phyloP scores from a whole-genome alignment of 2,113 vertebrate genomes.

The Protomyctophum bolini region DNA sequence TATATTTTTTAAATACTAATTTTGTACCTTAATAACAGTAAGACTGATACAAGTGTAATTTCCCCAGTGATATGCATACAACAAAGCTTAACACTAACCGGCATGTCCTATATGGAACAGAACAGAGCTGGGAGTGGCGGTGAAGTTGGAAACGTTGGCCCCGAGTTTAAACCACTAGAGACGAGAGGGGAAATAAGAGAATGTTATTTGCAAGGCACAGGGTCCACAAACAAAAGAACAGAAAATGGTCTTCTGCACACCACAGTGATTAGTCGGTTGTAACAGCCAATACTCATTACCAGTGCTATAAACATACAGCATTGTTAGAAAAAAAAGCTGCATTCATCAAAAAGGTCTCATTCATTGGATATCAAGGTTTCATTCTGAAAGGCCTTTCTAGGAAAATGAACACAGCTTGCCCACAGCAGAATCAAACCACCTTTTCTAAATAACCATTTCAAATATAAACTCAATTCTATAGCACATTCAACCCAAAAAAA shows the following conservation, averaged over 20 bases:
- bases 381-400: constrained; percentile 45
- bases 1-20: too few relatives aligned
- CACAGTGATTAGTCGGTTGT: background rate
- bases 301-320: constrained; percentile 40
- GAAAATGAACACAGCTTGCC: background rate
- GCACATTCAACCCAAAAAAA: background rate
- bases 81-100: constrained; percentile 78
- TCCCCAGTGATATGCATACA: constrained; percentile 6
- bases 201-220: constrained; percentile 36
- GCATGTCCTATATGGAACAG: constrained; percentile 96
- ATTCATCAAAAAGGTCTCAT: constrained; percentile 29
- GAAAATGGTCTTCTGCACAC: constrained; percentile 51
- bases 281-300: constrained; percentile 47
- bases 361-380: constrained; percentile 16
- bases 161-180: constrained; percentile 96
- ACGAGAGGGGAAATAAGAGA: constrained; percentile 47
- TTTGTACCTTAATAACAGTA: constrained; percentile 6
- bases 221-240: constrained; percentile 51
- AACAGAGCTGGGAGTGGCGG: constrained; percentile 93
- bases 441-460: background rate
- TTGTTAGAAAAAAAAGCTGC: constrained; percentile 42
- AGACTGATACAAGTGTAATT: constrained; percentile 3
- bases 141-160: constrained; percentile 96
- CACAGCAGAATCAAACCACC: constrained; percentile 2
- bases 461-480: background rate